A percentile compares a stretch with the other conserved stretches of the same genome.
These are phyloP conservation scores for Ctenopoma kingsleyae DNA, from an alignment of 2,797 vertebrate genomes.

Conservation along the genomic window DNA sequence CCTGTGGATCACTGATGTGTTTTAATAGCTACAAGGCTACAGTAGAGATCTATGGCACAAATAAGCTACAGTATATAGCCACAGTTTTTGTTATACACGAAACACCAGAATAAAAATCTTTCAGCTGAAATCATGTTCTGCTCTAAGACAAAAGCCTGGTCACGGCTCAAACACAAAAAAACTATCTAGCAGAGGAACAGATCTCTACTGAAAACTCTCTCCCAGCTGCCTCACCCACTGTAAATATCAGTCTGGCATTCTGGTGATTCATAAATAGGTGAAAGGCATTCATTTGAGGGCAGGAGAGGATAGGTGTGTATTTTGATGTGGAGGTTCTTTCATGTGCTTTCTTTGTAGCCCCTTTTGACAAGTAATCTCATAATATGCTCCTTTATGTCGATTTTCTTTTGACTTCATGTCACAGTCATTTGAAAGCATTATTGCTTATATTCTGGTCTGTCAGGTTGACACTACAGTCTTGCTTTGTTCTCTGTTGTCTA, in stretches of 20 bases:
- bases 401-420: constrained; percentile 27
- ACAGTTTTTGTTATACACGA: background rate
- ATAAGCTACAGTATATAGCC: background rate
- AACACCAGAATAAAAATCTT: too few relatives aligned
- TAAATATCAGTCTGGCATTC: constrained; percentile 66
- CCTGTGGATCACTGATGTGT: background rate
- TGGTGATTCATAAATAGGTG: constrained; percentile 68
- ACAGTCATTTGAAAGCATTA: constrained; percentile 22
- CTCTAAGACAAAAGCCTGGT: constrained; percentile 25
- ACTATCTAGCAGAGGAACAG: constrained; percentile 40
- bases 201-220: constrained; percentile 39
- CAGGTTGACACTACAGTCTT: constrained; percentile 14
- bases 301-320: constrained; percentile 37
- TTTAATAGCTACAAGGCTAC: background rate
- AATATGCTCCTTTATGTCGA: constrained; percentile 18
- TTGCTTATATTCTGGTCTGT: constrained; percentile 15
- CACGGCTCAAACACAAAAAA: constrained; percentile 28
- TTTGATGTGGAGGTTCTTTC: constrained; percentile 54
- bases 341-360: constrained; percentile 25
- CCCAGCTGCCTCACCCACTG: constrained; percentile 65
- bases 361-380: constrained; percentile 24
- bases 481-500: background rate
- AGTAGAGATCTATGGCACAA: background rate
- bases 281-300: constrained; percentile 52
- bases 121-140: constrained; percentile 13